These are phyloP conservation scores for Menidia menidia DNA, from an alignment of 2,797 vertebrate species.

Conservation along the genomic window DNA sequence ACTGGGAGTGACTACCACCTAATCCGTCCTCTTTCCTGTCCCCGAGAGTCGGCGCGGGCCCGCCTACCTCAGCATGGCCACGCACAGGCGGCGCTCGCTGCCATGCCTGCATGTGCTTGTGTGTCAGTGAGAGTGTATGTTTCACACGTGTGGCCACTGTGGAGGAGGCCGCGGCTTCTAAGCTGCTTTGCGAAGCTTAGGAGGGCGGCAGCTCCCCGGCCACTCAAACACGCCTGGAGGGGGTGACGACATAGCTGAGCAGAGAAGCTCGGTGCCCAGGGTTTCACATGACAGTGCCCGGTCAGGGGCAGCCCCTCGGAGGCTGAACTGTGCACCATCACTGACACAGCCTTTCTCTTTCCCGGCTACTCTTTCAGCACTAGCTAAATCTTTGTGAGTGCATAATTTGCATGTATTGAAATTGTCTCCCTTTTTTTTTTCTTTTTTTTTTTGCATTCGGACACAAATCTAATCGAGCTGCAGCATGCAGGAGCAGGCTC, in stretches of 20 bases:
- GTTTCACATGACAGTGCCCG: constrained; percentile 71
- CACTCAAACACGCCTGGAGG: constrained; percentile 69
- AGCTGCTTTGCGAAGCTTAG: constrained; percentile 79
- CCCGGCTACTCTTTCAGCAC: constrained; percentile 16
- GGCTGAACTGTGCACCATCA: constrained; percentile 53
- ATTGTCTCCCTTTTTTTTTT: neutral
- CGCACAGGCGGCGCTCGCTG: constrained; percentile 22
- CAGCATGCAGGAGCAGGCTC: constrained; percentile 32
- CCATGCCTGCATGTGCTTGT: constrained; percentile 53
- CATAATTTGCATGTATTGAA: constrained; percentile 28
- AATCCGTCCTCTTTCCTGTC: constrained; percentile 52
- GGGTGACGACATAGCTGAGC: constrained; percentile 70
- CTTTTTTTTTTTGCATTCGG: neutral
- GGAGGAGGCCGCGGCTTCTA: constrained; percentile 69
- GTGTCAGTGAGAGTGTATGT: constrained; percentile 67
- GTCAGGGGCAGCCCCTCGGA: constrained; percentile 61
- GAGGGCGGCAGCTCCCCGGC: constrained; percentile 69
- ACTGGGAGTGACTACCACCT: constrained; percentile 69
- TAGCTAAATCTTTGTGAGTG: constrained; percentile 7
- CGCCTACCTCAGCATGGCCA: constrained; percentile 47
- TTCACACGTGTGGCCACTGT: constrained; percentile 80
- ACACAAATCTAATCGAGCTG: constrained; percentile 7
- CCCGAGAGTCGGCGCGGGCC: constrained; percentile 34
- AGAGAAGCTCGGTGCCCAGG: constrained; percentile 65
- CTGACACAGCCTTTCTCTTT: constrained; percentile 31